Evolutionary conservation across 2,797 vertebrate species (phyloP).

Genomic region (Rhinoraja longicauda): DNA sequence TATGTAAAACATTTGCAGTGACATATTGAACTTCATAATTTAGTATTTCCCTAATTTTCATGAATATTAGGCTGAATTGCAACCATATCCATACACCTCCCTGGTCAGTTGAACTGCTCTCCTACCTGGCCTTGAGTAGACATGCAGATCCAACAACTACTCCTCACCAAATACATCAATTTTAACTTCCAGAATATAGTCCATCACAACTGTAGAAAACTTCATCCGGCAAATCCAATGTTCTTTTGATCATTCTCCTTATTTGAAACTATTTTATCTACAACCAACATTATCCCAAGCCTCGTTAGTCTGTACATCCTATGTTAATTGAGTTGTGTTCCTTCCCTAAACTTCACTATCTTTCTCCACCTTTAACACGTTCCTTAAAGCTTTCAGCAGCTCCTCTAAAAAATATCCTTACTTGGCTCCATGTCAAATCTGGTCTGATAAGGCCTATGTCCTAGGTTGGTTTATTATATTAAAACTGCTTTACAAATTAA

Average conservation of each 20-base stretch:
- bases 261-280: not conserved
- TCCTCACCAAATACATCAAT: not conserved
- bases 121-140: not conserved
- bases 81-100: not conserved
- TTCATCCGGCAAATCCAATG: not conserved
- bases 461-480: not conserved
- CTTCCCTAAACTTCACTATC: not conserved
- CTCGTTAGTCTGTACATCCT: not conserved
- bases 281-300: not conserved
- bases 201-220: not conserved
- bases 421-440: not conserved
- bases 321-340: not conserved
- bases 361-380: not conserved
- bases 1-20: not conserved
- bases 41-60: too few relatives aligned
- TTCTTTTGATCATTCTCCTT: not conserved
- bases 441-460: not conserved
- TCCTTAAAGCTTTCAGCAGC: not conserved
- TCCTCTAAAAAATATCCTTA: too few relatives aligned
- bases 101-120: not conserved
- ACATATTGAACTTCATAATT: not conserved
- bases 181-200: not conserved
- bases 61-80: too few relatives aligned
- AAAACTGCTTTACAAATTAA: not conserved
- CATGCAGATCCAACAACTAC: not conserved